Evolutionary conservation across 2,113 vertebrate species (phyloP).

Genomic region (Microcebus griseorufus): DNA sequence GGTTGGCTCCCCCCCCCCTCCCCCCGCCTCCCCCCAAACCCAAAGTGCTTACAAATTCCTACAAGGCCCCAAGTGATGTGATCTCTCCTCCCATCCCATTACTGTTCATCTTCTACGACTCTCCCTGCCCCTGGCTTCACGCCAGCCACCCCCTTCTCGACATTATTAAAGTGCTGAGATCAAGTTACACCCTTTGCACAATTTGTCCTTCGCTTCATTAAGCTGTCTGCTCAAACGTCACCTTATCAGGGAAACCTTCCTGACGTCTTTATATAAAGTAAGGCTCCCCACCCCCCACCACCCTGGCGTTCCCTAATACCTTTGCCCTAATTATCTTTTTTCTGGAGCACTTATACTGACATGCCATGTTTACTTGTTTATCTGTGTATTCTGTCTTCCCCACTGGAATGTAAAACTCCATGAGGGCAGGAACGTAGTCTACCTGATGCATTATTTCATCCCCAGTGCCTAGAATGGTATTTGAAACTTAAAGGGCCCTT

Average conservation of each 20-base stretch:
- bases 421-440: neutral
- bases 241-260: neutral
- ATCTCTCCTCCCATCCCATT: fast-evolving
- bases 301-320: neutral
- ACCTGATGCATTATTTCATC: neutral
- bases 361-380: neutral
- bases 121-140: fast-evolving
- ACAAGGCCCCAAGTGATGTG: neutral
- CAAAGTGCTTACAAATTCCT: neutral
- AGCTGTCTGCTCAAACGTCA: neutral
- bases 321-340: neutral
- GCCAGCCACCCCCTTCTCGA: fast-evolving
- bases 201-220: neutral
- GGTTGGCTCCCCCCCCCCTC: neutral
- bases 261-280: neutral
- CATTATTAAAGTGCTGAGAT: neutral
- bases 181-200: fast-evolving
- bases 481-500: neutral
- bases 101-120: neutral
- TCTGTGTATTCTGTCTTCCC: neutral
- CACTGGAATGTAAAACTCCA: neutral
- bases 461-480: neutral
- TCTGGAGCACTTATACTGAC: neutral
- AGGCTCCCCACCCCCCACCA: no score
- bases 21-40: neutral